These are phyloP conservation scores for Tetramorium parvispinum DNA, from an alignment of 1,140 invertebrate species.

Conservation along the genomic window DNA sequence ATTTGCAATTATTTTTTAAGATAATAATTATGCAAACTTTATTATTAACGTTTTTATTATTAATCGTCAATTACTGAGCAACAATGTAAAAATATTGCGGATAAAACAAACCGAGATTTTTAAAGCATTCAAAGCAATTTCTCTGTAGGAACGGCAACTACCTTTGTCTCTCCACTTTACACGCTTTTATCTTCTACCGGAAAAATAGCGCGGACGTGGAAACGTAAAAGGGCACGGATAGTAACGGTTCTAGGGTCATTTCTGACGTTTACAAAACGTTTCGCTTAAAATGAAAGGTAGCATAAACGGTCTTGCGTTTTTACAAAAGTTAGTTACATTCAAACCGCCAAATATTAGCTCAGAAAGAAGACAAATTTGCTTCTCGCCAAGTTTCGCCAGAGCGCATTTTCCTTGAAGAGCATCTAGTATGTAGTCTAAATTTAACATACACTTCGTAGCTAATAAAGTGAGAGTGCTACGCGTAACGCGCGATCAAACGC, in stretches of 20 bases:
- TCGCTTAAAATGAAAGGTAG: slow-evolving; percentile 51
- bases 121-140: slow-evolving; percentile 38
- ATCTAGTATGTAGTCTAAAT: slow-evolving; percentile 12
- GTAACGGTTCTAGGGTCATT: slow-evolving; percentile 56
- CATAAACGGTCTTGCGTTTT: slow-evolving; percentile 49
- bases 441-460: slow-evolving; percentile 19
- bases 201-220: slow-evolving; percentile 66
- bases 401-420: background rate
- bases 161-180: slow-evolving; percentile 53
- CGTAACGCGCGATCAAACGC: slow-evolving; percentile 31
- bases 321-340: slow-evolving; percentile 53
- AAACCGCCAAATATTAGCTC: slow-evolving; percentile 54
- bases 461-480: slow-evolving; percentile 24
- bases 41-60: slow-evolving; percentile 8
- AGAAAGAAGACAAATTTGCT: slow-evolving; percentile 44
- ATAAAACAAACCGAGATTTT: slow-evolving; percentile 34
- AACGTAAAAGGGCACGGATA: slow-evolving; percentile 37
- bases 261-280: slow-evolving; percentile 57
- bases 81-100: slow-evolving; percentile 9
- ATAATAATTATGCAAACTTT: background rate
- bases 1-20: background rate
- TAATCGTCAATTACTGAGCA: background rate
- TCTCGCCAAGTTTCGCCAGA: background rate
- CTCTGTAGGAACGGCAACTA: background rate
- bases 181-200: slow-evolving; percentile 62